Evolutionary conservation across 2,113 vertebrate genomes (phyloP), one percentile per base, ranked within the genome.

Genomic region (Myotis davidii): DNA sequence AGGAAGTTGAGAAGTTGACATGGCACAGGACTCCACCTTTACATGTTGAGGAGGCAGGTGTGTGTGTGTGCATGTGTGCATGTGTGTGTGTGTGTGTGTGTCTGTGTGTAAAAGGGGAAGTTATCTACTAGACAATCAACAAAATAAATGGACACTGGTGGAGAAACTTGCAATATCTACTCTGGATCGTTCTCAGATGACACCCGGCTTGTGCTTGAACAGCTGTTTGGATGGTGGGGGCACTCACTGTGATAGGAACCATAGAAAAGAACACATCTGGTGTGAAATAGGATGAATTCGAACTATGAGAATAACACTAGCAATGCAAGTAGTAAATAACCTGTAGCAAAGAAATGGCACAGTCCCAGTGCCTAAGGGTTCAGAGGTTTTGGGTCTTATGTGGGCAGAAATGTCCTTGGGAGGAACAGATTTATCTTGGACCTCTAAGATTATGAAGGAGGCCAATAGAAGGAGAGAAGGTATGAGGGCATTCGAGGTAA

Each of bases 311-410:
- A 50, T 27, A 84, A 65, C 34, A 37, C 21, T n/a, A 74, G 17
- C 16, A 76, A 90, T n/a, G 2, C 5, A 56, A 67, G 45, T 37
- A 65, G 25, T 6, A 87, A 96, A 42, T 42, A 17, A 27, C 21
- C 29, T 10, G 1, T 17, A 25, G 16, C 56, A 90, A 84, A 85
- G 65, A 69, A 61, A 54, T 45, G 45, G 20, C n/a, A 52, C n/a
- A n/a, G 8, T 29, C 20, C 21, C 18, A 5, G 25, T 4, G 23
- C 27, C 18, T 0, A 4, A 6, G 17, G 2, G 8, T 54, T 61
- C 78, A 56, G 1, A 76, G 42, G 54, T 27, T 3, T 0, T n/a
- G 14, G 29, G 14, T 69, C 39, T 72, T 42, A 1, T n/a, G 27
- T 13, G 21, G 21, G 25, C 29, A 90, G 13, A 70, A 37, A 20